Conservation (phyloP, 1,140 invertebrate genomes). For the Drosophila arawakana region DNA sequence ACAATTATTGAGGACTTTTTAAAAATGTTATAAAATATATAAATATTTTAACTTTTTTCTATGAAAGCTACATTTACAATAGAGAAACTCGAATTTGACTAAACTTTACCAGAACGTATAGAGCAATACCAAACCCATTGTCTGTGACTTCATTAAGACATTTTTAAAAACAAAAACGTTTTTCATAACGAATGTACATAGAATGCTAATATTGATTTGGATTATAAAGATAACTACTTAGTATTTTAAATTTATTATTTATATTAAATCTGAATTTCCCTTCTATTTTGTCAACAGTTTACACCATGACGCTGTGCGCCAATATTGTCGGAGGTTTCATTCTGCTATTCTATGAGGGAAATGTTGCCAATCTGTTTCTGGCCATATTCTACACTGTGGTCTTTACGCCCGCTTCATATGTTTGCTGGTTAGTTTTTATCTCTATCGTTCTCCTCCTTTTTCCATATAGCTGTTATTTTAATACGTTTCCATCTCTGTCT, state of each 20-base stretch:
- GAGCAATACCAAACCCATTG: no score
- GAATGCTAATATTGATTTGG: no score
- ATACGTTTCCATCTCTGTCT: slow-evolving; percentile 5
- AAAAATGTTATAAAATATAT: no score
- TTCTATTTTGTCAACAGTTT: slow-evolving; percentile 87
- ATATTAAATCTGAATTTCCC: background rate
- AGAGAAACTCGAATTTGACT: no score
- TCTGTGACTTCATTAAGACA: no score
- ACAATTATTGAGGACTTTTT: no score
- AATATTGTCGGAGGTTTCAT: slow-evolving; percentile 94
- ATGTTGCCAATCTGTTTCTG: slow-evolving; percentile 93
- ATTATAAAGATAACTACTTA: no score
- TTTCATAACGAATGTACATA: no score
- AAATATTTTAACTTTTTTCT: no score
- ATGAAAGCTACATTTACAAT: no score
- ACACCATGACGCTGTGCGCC: slow-evolving; percentile 92
- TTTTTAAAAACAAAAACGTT: no score
- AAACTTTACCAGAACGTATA: no score
- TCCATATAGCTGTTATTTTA: background rate
- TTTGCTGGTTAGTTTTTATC: slow-evolving; percentile 94
- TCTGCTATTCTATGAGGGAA: slow-evolving; percentile 87
- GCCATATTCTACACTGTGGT: slow-evolving; percentile 95
- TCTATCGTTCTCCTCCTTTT: background rate
- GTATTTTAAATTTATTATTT: background rate
- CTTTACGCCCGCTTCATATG: slow-evolving; percentile 98